Conservation (phyloP, 2,797 vertebrate genomes). For the Leptatherina wallacei region DNA sequence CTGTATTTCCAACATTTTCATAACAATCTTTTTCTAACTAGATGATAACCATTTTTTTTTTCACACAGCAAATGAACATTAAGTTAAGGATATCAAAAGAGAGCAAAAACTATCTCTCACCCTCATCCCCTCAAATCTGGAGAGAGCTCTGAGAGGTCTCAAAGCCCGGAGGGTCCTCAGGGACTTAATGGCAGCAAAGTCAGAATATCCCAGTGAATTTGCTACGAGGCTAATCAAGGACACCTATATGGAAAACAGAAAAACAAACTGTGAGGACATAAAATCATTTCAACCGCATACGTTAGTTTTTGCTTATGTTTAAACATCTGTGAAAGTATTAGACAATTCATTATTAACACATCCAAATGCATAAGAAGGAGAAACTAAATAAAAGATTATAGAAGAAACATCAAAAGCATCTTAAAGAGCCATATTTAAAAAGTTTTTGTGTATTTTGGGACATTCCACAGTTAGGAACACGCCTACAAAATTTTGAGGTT, state of each 20-base stretch:
- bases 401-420: constrained; percentile 36
- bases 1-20: background rate
- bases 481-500: constrained; percentile 42
- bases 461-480: constrained; percentile 81
- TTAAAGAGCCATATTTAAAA: constrained; percentile 45
- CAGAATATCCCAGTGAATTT: constrained; percentile 85
- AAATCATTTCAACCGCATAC: background rate
- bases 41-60: background rate
- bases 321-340: constrained; percentile 14
- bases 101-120: constrained; percentile 71
- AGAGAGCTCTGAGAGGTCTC: constrained; percentile 84
- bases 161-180: constrained; percentile 85
- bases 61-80: background rate
- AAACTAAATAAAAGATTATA: constrained; percentile 5
- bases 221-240: constrained; percentile 86
- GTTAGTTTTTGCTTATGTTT: constrained; percentile 1
- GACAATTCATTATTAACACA: background rate
- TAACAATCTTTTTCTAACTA: background rate
- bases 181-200: constrained; percentile 87
- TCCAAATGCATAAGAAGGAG: background rate
- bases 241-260: constrained; percentile 71
- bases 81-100: background rate
- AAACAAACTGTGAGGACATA: constrained; percentile 18
- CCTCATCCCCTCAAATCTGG: constrained; percentile 89
- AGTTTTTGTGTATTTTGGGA: constrained; percentile 66